Conservation (phyloP, 2,797 vertebrate species). For the Cirrhinus molitorella region DNA sequence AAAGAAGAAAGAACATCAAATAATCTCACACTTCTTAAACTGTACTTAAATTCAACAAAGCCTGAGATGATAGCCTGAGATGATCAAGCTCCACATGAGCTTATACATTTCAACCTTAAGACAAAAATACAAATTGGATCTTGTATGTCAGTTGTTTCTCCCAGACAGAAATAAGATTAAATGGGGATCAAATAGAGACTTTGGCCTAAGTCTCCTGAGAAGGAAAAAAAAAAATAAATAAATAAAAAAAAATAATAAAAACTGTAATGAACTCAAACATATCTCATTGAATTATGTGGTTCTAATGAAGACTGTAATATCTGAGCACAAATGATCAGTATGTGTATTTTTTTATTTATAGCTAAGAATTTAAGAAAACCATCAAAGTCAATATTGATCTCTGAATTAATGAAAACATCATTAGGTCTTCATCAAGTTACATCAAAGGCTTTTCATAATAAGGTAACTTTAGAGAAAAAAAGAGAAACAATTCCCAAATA, state of each 20-base stretch:
- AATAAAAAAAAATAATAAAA: too few relatives aligned
- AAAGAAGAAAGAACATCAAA: not conserved
- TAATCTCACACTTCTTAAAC: not conserved
- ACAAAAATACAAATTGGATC: not conserved
- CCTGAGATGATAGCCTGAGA: too few relatives aligned
- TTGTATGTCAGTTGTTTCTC: not conserved
- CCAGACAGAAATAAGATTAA: not conserved
- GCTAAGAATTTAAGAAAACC: not conserved
- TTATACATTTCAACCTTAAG: not conserved
- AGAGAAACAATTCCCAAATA: not conserved
- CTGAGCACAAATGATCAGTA: not conserved
- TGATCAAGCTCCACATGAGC: too few relatives aligned
- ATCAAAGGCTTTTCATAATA: too few relatives aligned
- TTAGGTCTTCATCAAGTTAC: not conserved
- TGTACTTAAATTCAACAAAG: not conserved
- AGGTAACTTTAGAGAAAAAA: too few relatives aligned
- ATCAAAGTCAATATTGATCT: not conserved
- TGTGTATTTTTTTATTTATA: not conserved
- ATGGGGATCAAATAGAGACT: not conserved
- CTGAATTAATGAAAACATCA: not conserved
- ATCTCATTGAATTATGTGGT: not conserved
- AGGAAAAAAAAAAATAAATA: too few relatives aligned
- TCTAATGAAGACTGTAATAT: not conserved
- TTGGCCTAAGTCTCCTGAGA: not conserved
- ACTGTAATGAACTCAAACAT: not conserved